Evolutionary conservation across 2,888 invertebrate species (phyloP), one percentile per base, ranked within the genome.

Genomic region (Anoplius nigerrimus): DNA sequence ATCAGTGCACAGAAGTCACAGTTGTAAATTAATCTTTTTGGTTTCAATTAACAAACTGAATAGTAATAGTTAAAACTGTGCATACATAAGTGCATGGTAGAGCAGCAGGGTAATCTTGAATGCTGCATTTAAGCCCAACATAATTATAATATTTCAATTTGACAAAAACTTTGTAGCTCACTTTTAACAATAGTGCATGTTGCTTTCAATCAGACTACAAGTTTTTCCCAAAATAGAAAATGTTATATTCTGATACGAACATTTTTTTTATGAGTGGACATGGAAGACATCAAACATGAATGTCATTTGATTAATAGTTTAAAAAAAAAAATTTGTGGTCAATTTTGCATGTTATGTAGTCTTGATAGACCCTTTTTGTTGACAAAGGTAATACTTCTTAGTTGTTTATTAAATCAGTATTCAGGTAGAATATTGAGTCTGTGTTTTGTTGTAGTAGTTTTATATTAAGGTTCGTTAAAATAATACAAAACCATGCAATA

Each of bases 131-230:
- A 84, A 80, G 87, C 88, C 88, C 88, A 84, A 85, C 86, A 83
- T 87, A 86, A 83, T 84, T 86, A 85, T 82, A 82, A 86, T 85
- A 86, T 79, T 87, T 86, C 84, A 87, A 86, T 76, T 85, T 75
- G 74, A 85, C 87, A 86, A 82, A 84, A 84, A 84, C 72, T 87
- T 84, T 82, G 86, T 88, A 88, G 87, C 88, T 88, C 88, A 88
- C 88, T 88, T 88, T 88, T 88, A 88, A 88, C 88, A 88, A 87
- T 88, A 88, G 86, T 87, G 88, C 88, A 88, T 86, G 87, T 70
- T 76, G 86, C 86, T 87, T 82, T 64, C 45, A 72, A 46, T 73
- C 55, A 69, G 70, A 71, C 74, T 81, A 80, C 81, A 81, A 86
- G 83, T 85, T 85, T 85, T 72, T 52, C 45, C 0, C 0, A n/a